phyloP scores from a whole-genome alignment of 2,797 vertebrate genomes.

The Eulemur albifrons region DNA sequence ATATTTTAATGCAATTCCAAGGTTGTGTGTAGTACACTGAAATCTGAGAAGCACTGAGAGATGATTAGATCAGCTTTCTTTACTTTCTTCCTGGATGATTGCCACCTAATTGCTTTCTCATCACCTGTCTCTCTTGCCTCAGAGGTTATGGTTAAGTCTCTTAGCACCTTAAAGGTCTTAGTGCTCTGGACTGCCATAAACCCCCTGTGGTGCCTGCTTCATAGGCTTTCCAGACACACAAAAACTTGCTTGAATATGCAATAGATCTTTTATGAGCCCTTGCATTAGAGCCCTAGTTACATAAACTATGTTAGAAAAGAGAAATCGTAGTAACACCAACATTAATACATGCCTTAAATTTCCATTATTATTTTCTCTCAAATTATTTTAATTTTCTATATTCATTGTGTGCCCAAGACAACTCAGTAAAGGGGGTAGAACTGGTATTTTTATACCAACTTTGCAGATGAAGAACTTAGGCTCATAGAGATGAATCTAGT shows the following conservation, averaged over 20 bases:
- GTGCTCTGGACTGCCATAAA: neutral
- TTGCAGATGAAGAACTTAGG: neutral
- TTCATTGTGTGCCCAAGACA: neutral
- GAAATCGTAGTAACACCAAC: neutral
- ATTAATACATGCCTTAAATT: neutral
- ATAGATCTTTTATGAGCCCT: neutral
- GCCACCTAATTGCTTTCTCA: neutral
- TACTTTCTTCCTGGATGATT: neutral
- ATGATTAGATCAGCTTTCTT: neutral
- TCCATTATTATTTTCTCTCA: neutral
- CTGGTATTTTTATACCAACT: neutral
- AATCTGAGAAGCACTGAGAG: neutral
- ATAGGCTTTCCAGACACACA: neutral
- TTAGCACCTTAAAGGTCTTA: neutral
- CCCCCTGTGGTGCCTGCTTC: neutral
- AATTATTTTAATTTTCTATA: neutral
- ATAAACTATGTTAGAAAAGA: slow-evolving; percentile 1
- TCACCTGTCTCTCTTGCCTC: neutral
- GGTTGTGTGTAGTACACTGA: neutral
- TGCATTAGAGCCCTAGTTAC: neutral
- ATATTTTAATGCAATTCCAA: neutral
- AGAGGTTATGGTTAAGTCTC: neutral
- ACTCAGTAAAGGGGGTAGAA: neutral
- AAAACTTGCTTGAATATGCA: neutral
- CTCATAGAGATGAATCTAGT: neutral